A percentile compares a stretch with the other conserved stretches of the same genome.
These are phyloP conservation scores for Phallusia fumigata DNA, from an alignment of 23 tunicate species.

Conservation along the genomic window DNA sequence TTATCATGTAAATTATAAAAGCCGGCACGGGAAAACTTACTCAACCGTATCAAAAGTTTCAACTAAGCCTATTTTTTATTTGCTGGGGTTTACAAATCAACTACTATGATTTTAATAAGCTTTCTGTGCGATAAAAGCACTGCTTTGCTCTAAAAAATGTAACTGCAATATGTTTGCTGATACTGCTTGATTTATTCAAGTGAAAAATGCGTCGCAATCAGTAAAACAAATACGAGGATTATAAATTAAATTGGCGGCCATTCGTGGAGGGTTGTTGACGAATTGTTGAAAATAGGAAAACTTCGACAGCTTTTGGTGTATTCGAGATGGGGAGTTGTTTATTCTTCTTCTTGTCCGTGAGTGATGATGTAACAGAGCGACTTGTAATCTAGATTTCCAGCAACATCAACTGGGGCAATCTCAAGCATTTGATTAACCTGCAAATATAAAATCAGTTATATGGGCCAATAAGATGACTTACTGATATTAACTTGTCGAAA, in stretches of 20 bases:
- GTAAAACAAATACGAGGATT: too few relatives aligned
- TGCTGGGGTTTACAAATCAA: too few relatives aligned
- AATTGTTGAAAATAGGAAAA: not conserved
- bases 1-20: too few relatives aligned
- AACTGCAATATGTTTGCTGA: not conserved
- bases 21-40: too few relatives aligned
- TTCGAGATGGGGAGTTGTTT: conserved; percentile 3
- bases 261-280: too few relatives aligned
- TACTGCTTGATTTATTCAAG: too few relatives aligned
- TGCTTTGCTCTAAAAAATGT: not conserved
- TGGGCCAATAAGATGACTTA: too few relatives aligned
- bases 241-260: too few relatives aligned
- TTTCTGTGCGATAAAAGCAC: conserved; percentile 5
- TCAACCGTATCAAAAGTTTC: too few relatives aligned
- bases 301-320: not conserved
- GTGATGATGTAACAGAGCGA: conserved; percentile 87
- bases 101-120: not conserved
- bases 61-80: too few relatives aligned
- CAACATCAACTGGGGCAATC: conserved; percentile 77
- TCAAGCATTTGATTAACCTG: conserved; percentile 70
- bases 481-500: too few relatives aligned
- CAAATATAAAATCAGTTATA: not conserved
- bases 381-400: conserved; percentile 91
- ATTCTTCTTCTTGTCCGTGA: conserved; percentile 95
- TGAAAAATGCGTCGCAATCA: too few relatives aligned